phyloP scores from a whole-genome alignment of 2,113 vertebrate species.

The Myodes glareolus region DNA sequence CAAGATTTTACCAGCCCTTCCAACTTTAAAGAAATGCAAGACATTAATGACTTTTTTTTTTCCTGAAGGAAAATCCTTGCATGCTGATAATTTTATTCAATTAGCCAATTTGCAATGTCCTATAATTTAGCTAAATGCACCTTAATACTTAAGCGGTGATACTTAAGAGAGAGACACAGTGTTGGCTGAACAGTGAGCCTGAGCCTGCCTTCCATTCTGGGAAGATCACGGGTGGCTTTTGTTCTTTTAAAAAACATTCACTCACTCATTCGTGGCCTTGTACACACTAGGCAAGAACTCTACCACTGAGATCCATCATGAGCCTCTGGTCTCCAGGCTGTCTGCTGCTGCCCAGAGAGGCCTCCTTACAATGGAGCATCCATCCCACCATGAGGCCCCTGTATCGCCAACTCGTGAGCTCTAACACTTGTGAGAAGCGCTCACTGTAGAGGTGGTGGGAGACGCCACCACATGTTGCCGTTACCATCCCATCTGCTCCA shows the following conservation, averaged over 20 bases:
- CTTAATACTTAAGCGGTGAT: neutral
- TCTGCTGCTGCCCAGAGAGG: neutral
- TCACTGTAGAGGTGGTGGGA: neutral
- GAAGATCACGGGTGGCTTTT: neutral
- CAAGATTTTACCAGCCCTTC: neutral
- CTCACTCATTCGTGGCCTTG: neutral
- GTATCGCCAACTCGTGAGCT: neutral
- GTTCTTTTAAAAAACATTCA: neutral
- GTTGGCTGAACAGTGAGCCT: neutral
- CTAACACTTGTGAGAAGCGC: neutral
- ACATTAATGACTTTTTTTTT: neutral
- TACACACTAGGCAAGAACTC: neutral
- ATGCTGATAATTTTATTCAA: neutral
- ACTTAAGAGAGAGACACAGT: neutral
- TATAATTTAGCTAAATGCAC: conserved; percentile 1
- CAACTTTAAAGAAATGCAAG: conserved; percentile 10
- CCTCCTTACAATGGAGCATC: neutral
- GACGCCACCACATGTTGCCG: too few species aligned
- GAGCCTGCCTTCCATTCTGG: neutral
- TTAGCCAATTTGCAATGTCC: neutral
- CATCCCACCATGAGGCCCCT: neutral
- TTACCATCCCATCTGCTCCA: neutral
- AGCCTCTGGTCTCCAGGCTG: rapidly evolving
- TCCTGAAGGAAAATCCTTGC: neutral
- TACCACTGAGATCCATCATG: neutral